These are phyloP conservation scores for Triplophysa bombifrons DNA, from an alignment of 2,797 vertebrate species.

Conservation along the genomic window DNA sequence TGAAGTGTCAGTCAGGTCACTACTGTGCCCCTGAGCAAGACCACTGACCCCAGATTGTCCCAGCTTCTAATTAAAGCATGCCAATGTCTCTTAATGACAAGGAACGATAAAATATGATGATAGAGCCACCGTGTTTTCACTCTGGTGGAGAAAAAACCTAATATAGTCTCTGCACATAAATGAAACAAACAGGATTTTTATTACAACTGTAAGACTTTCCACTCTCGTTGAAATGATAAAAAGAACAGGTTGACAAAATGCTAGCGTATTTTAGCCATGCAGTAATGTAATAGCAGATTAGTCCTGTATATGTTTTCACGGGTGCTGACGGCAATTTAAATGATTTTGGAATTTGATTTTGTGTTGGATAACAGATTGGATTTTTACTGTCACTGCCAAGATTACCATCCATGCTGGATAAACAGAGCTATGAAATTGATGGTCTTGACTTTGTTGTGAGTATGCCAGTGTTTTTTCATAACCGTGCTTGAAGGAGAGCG, in stretches of 20 bases:
- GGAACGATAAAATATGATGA: not conserved
- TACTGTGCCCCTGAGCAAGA: conserved; percentile 7
- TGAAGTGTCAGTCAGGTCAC: conserved; percentile 5
- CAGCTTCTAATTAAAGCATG: conserved; percentile 1
- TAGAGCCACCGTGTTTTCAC: not conserved
- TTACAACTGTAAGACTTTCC: too few relatives aligned
- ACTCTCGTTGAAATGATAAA: not conserved
- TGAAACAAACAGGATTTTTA: not conserved
- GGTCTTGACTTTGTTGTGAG: conserved; percentile 93
- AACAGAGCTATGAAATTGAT: conserved; percentile 88
- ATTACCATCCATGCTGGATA: conserved; percentile 87
- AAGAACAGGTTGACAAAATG: not conserved
- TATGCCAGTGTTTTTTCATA: conserved; percentile 2
- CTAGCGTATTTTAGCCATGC: not conserved
- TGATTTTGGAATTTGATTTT: conserved; percentile 14
- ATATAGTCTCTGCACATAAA: not conserved
- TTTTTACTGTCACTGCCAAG: conserved; percentile 92
- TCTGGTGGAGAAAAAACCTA: not conserved
- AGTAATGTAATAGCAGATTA: not conserved
- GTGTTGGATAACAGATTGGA: conserved; percentile 79
- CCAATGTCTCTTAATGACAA: conserved; percentile 20
- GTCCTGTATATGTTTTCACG: not conserved
- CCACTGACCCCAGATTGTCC: conserved; percentile 4
- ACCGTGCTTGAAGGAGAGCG: not conserved
- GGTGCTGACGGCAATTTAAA: not conserved